Evolutionary conservation across 2,888 invertebrate genomes (phyloP), one percentile per base, ranked within the genome.

Genomic region (Neuroscelio doddi): DNA sequence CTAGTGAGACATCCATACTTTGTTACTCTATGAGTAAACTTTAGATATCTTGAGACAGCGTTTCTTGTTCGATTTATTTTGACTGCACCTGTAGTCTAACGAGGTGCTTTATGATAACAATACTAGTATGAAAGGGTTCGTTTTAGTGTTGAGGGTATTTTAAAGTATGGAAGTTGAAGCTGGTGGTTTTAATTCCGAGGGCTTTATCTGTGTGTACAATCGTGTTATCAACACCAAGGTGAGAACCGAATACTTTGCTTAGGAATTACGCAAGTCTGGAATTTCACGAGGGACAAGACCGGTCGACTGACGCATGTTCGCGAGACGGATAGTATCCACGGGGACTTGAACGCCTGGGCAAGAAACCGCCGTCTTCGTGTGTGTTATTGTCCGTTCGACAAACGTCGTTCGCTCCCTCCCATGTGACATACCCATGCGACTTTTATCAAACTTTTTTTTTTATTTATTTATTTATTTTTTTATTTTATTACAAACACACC

Each of bases 321-420:
- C 64, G 45, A 75, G 64, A 79, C 75, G 79, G 81, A 69, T 80
- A 82, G 80, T 84, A 84, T 34, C 42, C 51, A 39, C 53, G 74
- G 81, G 77, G 83, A 84, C 80, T 82, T 78, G 80, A 84, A 82
- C 81, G 83, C 79, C 75, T 64, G 83, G 79, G 62, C 80, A 81
- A 81, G 82, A 81, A 80, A 73, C 72, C 69, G 76, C 74, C 78
- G 79, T 80, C 79, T 78, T 77, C 77, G 75, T 76, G 74, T 74
- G 75, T 76, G 74, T 74, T 77, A 76, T 74, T 73, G 73, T 67
- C 78, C 75, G 77, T 82, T 80, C 80, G 57, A 74, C 81, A 82
- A 83, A 83, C 82, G 82, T 83, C 61, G 72, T 38, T 47, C 71
- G 16, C 42, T 17, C 9, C 26, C 42, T 50, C 58, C 42, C 76